Evolutionary conservation across 2,888 invertebrate genomes (phyloP).

Genomic region (Azorinus chamasolen): DNA sequence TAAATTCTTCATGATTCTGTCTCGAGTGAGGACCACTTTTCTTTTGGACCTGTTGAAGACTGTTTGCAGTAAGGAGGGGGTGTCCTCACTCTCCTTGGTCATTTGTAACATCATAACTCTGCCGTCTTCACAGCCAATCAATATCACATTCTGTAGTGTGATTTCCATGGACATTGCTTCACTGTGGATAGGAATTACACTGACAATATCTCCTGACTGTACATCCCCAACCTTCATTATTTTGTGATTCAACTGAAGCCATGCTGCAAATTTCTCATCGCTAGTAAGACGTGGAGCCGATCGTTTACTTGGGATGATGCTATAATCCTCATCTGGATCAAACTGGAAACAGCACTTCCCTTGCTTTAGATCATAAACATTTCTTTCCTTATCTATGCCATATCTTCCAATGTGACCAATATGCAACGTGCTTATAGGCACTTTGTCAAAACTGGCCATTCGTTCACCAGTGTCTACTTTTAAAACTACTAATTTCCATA

Average conservation of each 20-base stretch:
- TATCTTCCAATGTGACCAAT: conserved; percentile 56
- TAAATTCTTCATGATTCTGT: conserved; percentile 25
- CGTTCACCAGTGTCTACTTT: conserved; percentile 57
- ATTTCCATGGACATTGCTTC: conserved; percentile 65
- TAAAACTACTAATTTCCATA: conserved; percentile 51
- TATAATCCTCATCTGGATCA: conserved; percentile 60
- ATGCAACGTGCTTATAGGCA: conserved; percentile 28
- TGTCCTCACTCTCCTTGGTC: conserved; percentile 10
- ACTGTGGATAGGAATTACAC: conserved; percentile 69
- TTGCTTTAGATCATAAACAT: conserved; percentile 63
- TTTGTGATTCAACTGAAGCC: conserved; percentile 55
- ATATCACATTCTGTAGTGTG: conserved; percentile 57
- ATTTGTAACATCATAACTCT: conserved; percentile 72
- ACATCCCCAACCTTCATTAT: conserved; percentile 66
- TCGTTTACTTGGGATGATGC: conserved; percentile 31
- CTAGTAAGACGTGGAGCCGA: conserved; percentile 59
- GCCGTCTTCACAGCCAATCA: conserved; percentile 74
- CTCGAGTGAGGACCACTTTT: conserved; percentile 16
- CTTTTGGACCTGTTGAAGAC: conserved; percentile 41
- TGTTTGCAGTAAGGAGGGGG: conserved; percentile 10
- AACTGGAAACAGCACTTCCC: conserved; percentile 61
- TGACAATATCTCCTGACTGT: conserved; percentile 40
- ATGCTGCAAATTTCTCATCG: conserved; percentile 65
- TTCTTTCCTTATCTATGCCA: conserved; percentile 64
- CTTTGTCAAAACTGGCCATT: conserved; percentile 30